phyloP scores from a whole-genome alignment of 1,140 invertebrate species.

The Drosophila lowei region DNA sequence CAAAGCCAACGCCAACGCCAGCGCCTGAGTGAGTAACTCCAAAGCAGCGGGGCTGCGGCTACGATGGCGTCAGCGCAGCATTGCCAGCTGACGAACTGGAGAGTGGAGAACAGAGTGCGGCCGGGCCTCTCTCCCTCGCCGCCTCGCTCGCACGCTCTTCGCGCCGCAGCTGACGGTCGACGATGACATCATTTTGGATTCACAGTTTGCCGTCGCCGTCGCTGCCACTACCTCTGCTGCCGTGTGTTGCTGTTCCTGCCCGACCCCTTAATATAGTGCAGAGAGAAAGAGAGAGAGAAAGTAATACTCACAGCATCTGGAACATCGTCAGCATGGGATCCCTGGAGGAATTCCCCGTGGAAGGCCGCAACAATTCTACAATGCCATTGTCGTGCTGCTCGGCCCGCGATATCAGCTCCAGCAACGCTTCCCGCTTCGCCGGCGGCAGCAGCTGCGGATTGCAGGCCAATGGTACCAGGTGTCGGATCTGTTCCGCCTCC shows the following conservation, averaged over 20 bases:
- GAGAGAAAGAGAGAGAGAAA: neutral
- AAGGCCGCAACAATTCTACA: conserved; percentile 34
- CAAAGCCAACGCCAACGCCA: conserved; percentile 40
- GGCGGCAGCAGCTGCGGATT: conserved; percentile 46
- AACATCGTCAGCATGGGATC: conserved; percentile 33
- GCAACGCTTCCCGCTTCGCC: conserved; percentile 39
- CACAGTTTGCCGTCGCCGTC: neutral
- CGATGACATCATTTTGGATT: conserved; percentile 54
- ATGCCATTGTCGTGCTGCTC: conserved; percentile 51
- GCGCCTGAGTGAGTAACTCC: conserved; percentile 58
- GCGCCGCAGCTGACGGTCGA: conserved; percentile 40
- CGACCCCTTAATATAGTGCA: neutral
- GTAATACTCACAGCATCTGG: conserved; percentile 60
- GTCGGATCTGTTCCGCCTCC: neutral
- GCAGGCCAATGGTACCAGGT: conserved; percentile 40
- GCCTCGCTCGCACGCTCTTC: neutral
- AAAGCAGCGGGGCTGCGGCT: conserved; percentile 21
- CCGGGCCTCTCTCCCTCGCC: conserved; percentile 3
- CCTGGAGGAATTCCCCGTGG: conserved; percentile 12
- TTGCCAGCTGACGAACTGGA: conserved; percentile 47
- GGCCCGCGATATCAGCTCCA: conserved; percentile 41
- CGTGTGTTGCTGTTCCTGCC: conserved; percentile 2
- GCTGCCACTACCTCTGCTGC: conserved; percentile 28
- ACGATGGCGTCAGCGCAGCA: conserved; percentile 71
- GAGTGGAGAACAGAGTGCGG: conserved; percentile 8